A percentile compares a stretch with the other conserved stretches of the same genome.
These are phyloP conservation scores for Eucriotettix oculatus DNA, from an alignment of 2,888 invertebrate species.

Conservation along the genomic window DNA sequence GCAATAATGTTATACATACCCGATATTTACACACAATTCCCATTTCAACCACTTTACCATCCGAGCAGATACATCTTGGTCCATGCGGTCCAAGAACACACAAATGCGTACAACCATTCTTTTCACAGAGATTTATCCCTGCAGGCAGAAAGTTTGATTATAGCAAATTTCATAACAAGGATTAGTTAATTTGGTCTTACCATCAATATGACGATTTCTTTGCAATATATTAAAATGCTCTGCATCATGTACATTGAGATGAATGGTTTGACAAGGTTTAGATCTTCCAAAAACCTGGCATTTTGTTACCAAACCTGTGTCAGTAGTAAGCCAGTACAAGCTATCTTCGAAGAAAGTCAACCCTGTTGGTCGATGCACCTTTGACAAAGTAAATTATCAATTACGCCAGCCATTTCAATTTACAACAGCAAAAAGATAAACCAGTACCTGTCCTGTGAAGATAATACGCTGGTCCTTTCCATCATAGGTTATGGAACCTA, in stretches of 20 bases:
- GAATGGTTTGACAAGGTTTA: slow-evolving; percentile 14
- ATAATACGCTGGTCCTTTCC: slow-evolving; percentile 16
- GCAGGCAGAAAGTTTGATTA: neutral
- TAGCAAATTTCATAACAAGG: neutral
- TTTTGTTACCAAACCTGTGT: slow-evolving; percentile 36
- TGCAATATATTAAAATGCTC: slow-evolving; percentile 37
- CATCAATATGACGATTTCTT: slow-evolving; percentile 33
- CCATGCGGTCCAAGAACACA: slow-evolving; percentile 36
- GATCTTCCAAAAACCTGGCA: slow-evolving; percentile 37
- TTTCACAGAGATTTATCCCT: slow-evolving; percentile 32
- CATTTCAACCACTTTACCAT: slow-evolving; percentile 28
- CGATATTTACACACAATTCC: slow-evolving; percentile 21
- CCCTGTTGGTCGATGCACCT: slow-evolving; percentile 40
- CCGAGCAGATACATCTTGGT: slow-evolving; percentile 37
- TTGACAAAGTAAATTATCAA: neutral
- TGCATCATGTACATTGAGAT: slow-evolving; percentile 27
- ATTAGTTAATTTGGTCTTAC: slow-evolving; percentile 13
- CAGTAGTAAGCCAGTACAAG: slow-evolving; percentile 49
- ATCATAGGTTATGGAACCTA: slow-evolving; percentile 26
- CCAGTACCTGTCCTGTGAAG: neutral
- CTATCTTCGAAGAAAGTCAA: slow-evolving; percentile 58
- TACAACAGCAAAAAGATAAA: neutral
- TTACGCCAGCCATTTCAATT: neutral
- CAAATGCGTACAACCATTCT: slow-evolving; percentile 37
- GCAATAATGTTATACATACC: neutral